Percentiles rank a stretch among this genome's conserved stretches.
These are phyloP conservation scores for Enteromius paludinosus DNA, from an alignment of 2,797 vertebrate species.

Conservation along the genomic window DNA sequence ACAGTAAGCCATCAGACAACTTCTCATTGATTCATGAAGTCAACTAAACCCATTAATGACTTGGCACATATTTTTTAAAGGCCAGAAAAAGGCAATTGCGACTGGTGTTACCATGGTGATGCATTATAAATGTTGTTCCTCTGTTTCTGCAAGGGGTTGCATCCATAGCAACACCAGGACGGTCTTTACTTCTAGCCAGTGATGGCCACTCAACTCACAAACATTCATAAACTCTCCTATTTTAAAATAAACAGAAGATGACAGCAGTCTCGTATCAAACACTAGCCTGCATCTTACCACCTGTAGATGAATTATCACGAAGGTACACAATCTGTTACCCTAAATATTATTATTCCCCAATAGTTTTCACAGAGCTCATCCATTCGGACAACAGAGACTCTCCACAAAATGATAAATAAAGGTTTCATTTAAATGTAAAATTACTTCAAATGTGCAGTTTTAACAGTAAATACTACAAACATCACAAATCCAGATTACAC, in stretches of 20 bases:
- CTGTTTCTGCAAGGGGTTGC: constrained; percentile 64
- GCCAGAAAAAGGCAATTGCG: constrained; percentile 48
- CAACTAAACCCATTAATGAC: constrained; percentile 36
- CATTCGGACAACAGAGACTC: background rate
- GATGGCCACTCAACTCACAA: constrained; percentile 68
- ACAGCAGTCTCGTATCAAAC: background rate
- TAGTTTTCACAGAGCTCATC: background rate
- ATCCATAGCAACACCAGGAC: constrained; percentile 75
- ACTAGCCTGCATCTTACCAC: background rate
- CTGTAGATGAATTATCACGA: background rate
- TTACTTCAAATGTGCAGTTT: background rate
- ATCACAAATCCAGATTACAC: no score
- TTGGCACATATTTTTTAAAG: constrained; percentile 39
- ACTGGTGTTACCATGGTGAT: constrained; percentile 74
- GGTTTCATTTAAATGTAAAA: background rate
- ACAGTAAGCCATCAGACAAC: background rate
- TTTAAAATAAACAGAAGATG: constrained; percentile 37
- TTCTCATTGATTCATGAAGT: background rate
- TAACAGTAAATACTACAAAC: background rate
- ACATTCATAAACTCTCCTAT: constrained; percentile 18
- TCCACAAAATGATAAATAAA: background rate
- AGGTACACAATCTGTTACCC: background rate
- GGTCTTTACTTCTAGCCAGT: constrained; percentile 69
- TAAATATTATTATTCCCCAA: background rate
- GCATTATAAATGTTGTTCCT: constrained; percentile 73